Evolutionary conservation across 2,888 invertebrate species (phyloP), one percentile per base, ranked within the genome.

Genomic region (Phaonia tiefii): DNA sequence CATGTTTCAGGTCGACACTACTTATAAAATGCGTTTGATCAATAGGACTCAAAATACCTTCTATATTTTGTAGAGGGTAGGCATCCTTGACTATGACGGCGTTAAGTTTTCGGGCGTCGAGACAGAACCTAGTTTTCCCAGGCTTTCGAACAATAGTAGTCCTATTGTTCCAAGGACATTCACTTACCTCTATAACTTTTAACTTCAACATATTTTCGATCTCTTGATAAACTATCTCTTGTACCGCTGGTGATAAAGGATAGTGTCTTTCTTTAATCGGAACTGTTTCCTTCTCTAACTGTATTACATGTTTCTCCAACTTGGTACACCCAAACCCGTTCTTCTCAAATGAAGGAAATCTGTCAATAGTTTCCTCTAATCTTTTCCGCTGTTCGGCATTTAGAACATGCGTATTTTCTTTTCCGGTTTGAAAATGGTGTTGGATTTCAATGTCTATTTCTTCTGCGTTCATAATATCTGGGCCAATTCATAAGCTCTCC

Each of bases 181-280:
- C 0, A 60, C 39, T 4, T 39, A 7, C 39, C 26, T 39, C 44
- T 44, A 44, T 44, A 11, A 4, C 44, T 44, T 44, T 44, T 39
- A 13, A 15, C 3, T 17, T 70, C 11, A 88, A 26, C 88, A 89
- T 88, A 1, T 84, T 66, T 20, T 88, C 86, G 0, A 88, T 80
- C 71, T 88, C 86, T 8, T 54, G 58, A 56, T 80, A 79, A 4
- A 81, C 46, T 17, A 79, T 39, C 15, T 63, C 49, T 20, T 84
- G 82, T 8, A 76, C 58, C 2, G 67, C 75, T 3, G 84, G 82
- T 0, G 80, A 82, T 3, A 79, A 31, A 0, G 83, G 79, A 11
- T 75, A 82, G 20, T 79, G 79, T 0, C 82, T 5, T n/a, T 76
- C 44, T 11, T 39, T 26, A 25, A 26, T 10, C 11, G 26, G 26